These are phyloP conservation scores for Pseudanteris insignis DNA, from an alignment of 2,888 invertebrate genomes.

Conservation along the genomic window DNA sequence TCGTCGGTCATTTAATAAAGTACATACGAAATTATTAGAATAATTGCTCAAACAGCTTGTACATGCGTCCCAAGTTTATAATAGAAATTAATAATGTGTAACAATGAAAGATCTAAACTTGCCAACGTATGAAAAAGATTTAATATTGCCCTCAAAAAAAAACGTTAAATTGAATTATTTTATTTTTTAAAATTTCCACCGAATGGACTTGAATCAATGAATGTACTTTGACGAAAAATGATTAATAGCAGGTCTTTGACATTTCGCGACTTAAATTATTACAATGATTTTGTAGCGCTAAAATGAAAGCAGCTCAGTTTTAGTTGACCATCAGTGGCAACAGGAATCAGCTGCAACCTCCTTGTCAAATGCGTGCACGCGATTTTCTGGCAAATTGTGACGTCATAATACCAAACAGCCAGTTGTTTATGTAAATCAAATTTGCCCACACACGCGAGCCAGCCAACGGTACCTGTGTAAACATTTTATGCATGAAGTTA, in stretches of 20 bases:
- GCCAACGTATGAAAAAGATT: no score
- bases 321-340: slow-evolving; percentile 58
- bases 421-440: slow-evolving; percentile 63
- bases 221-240: no score
- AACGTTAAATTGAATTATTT: slow-evolving; percentile 39
- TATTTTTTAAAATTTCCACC: no score
- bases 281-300: slow-evolving; percentile 51
- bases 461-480: no score
- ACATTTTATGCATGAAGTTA: no score
- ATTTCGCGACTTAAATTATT: slow-evolving; percentile 51
- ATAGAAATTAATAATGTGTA: background rate
- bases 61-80: background rate
- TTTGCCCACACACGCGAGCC: slow-evolving; percentile 61
- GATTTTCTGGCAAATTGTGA: slow-evolving; percentile 59
- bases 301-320: slow-evolving; percentile 49
- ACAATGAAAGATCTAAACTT: no score
- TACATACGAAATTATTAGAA: no score
- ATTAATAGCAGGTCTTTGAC: no score
- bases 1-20: slow-evolving; percentile 9
- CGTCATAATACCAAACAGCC: slow-evolving; percentile 59
- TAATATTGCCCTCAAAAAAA: no score
- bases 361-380: slow-evolving; percentile 65
- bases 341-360: slow-evolving; percentile 54
- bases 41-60: no score
- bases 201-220: no score